Conservation (phyloP, 2,797 vertebrate genomes). For the Pangasius sanitwongsei region DNA sequence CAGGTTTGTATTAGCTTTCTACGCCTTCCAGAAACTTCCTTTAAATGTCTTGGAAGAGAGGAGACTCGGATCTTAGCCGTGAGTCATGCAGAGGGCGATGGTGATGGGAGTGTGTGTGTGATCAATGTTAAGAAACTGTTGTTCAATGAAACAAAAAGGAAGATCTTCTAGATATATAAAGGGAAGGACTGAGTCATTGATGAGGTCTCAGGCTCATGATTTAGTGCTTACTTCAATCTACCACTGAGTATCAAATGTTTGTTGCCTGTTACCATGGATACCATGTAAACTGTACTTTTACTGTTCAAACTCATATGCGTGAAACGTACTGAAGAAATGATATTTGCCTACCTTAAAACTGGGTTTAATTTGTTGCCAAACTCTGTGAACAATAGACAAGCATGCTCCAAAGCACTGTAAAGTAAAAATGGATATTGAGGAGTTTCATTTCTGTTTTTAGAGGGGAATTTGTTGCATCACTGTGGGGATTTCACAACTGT, state of each 20-base stretch:
- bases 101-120: constrained; percentile 28
- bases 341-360: not conserved
- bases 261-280: constrained; percentile 23
- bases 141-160: constrained; percentile 22
- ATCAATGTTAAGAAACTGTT: constrained; percentile 33
- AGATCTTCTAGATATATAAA: not conserved
- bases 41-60: constrained; percentile 21
- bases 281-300: not conserved
- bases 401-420: not conserved
- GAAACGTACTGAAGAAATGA: not conserved
- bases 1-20: not conserved
- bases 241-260: not conserved
- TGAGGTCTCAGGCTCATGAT: constrained; percentile 26
- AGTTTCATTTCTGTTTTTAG: constrained; percentile 54
- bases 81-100: constrained; percentile 20
- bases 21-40: constrained; percentile 27
- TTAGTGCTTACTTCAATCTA: not conserved
- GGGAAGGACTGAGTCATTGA: constrained; percentile 40
- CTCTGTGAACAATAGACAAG: not conserved
- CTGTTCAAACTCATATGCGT: not conserved
- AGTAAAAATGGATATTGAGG: not conserved
- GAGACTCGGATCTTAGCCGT: constrained; percentile 17
- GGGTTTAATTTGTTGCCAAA: not conserved
- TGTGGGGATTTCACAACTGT: constrained; percentile 43
- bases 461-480: constrained; percentile 39